phyloP scores from a whole-genome alignment of 2,888 invertebrate species.

The Icerya purchasi region DNA sequence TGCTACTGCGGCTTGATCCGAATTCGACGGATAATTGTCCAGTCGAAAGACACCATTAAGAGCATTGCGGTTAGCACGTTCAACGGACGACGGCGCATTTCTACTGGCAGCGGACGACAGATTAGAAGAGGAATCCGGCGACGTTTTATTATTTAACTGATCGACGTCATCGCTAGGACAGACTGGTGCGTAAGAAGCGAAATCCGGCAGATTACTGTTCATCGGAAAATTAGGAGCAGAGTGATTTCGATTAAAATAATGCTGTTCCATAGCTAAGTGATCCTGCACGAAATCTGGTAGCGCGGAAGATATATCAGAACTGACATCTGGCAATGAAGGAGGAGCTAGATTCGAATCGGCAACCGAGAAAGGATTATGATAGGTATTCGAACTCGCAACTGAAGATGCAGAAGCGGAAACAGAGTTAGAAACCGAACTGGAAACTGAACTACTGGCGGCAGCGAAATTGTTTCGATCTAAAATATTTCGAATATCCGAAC shows the following conservation, averaged over 20 bases:
- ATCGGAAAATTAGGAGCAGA: too few relatives aligned
- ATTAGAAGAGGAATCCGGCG: neutral
- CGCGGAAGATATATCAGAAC: conserved; percentile 18
- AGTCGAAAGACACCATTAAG: too few relatives aligned
- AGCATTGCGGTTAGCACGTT: too few relatives aligned
- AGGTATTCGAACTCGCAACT: neutral
- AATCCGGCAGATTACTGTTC: too few relatives aligned
- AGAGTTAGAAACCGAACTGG: neutral
- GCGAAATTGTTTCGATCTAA: too few relatives aligned
- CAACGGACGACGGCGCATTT: too few relatives aligned
- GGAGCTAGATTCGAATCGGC: too few relatives aligned
- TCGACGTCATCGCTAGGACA: neutral
- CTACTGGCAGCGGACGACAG: too few relatives aligned
- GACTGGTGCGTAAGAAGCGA: conserved; percentile 1
- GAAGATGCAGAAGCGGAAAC: neutral
- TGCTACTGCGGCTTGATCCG: too few relatives aligned
- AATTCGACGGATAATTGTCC: too few relatives aligned
- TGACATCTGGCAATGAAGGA: too few relatives aligned
- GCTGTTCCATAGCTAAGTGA: conserved; percentile 61
- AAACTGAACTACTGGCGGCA: neutral
- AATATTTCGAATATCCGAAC: too few relatives aligned
- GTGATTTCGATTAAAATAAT: conserved; percentile 34
- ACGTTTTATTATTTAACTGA: neutral
- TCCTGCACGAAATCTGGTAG: conserved; percentile 71
- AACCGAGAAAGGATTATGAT: neutral